Percentiles rank a stretch among this genome's conserved stretches.
phyloP scores from a whole-genome alignment of 1,140 invertebrate genomes.

The Heliconius congener region DNA sequence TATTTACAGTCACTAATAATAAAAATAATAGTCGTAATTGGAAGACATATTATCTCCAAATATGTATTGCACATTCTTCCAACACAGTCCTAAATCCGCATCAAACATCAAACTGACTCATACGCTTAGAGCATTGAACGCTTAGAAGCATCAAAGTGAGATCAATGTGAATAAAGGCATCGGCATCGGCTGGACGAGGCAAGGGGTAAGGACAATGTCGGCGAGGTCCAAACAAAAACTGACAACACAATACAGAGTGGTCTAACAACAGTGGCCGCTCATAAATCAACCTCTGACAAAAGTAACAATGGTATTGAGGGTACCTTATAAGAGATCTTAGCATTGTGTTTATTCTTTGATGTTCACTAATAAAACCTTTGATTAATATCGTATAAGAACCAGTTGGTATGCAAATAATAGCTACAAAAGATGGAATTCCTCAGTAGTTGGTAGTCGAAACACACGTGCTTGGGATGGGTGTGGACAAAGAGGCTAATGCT shows the following conservation, averaged over 20 bases:
- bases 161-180: slow-evolving; percentile 75
- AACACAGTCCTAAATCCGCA: slow-evolving; percentile 37
- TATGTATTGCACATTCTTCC: neutral
- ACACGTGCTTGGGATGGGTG: slow-evolving; percentile 68
- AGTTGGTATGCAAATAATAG: slow-evolving; percentile 80
- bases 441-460: slow-evolving; percentile 66
- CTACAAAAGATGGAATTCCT: slow-evolving; percentile 66
- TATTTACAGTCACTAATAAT: neutral
- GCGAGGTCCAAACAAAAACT: slow-evolving; percentile 77
- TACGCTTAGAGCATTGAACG: slow-evolving; percentile 60
- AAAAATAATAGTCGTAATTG: neutral
- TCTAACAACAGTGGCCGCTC: slow-evolving; percentile 79
- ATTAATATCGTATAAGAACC: slow-evolving; percentile 81
- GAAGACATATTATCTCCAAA: neutral
- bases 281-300: slow-evolving; percentile 81
- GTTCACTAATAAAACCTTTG: slow-evolving; percentile 81
- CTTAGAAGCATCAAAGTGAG: slow-evolving; percentile 74
- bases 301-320: slow-evolving; percentile 80
- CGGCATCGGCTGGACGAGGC: slow-evolving; percentile 59
- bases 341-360: slow-evolving; percentile 80
- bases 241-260: slow-evolving; percentile 78
- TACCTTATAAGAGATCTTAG: slow-evolving; percentile 81
- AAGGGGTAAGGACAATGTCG: slow-evolving; percentile 76
- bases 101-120: slow-evolving; percentile 41
- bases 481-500: slow-evolving; percentile 68